Base-by-base conservation (phyloP, 2,888 invertebrate species). In the Operophtera brumata region DNA sequence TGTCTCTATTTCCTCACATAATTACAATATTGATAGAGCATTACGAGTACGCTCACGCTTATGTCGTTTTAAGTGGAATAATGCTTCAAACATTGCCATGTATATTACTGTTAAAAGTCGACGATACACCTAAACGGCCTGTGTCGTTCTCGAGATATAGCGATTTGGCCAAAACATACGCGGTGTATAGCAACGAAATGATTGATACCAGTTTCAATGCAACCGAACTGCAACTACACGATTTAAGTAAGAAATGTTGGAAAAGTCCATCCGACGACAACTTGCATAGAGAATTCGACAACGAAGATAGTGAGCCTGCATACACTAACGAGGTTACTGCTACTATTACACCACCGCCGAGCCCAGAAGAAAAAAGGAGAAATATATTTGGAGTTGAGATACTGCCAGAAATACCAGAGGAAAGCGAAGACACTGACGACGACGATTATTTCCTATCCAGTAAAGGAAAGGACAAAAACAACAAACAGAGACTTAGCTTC, bases 351-450 rank as follows among this genome's bases (percentile, higher is more conserved):
- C 88, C 88, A 34, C 89, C 87, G 5, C 86, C 86, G 13, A 87
- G 86, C 59, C 87, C 87, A 10, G 90, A 90, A 64, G 89, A 90
- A 63, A 90, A 83, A 56, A 77, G 86, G 47, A 80, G 85, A 69
- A 90, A 87, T 59, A 79, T 89, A 37, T 88, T 86, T 62, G 91
- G 91, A 3, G 89, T 91, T 39, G 87, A 91, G 68, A 88, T 91
- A 67, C 71, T 91, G 51, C 91, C 91, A 20, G 87, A 91, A 74
- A 91, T 91, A 71, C 86, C 87, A 3, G 91, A 91, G 71, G 91
- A 91, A 69, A 89, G 83, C 51, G 91, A 91, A 70, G 80, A 81
- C 13, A 82, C 79, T 34, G 82, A 82, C 9, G 66, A 69, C 13
- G 80, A 80, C 9, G 70, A 78, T 51, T 51, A 64, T 36, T 69